Evolutionary conservation across 1,140 invertebrate species (phyloP), one percentile per base, ranked within the genome.

Genomic region (Tetranychus cinnabarinus): DNA sequence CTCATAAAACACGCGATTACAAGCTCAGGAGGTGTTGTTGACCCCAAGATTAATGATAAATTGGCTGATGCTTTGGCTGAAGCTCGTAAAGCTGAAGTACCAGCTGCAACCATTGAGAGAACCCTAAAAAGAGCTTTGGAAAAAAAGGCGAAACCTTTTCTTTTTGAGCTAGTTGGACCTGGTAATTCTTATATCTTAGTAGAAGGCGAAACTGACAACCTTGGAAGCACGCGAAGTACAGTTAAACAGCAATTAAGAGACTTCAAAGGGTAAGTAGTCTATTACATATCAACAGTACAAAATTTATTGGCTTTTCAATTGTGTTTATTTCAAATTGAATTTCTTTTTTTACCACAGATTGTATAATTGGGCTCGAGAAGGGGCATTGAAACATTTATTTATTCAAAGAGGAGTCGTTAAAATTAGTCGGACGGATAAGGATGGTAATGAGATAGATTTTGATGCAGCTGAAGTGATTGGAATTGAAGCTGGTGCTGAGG

Each of bases 41-140:
- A 82, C 67, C 80, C 80, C 1, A 69, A 69, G 8, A 15, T 73
- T 2, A 83, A 83, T 69, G 13, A 65, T 2, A 74, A 74, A 61
- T 67, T 84, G 33, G 70, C 73, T 8, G 72, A 75, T 56, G 64
- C 77, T 33, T 74, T 84, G 47, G 78, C 79, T 34, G 69, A 77
- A 66, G 79, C 79, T 2, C 75, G 75, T 62, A 77, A 76, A 58
- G 71, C 71, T 23, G 79, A 77, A 65, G 78, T 84, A 74, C 79
- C 81, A 2, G 57, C 65, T 15, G 69, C 76, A 2, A 75, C 77
- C 0, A 76, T 83, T 61, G 78, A 80, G 63, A 76, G 69, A 68
- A 70, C 73, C 15, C 66, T 84, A 0, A 77, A 79, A 66, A 77
- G 70, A 67, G 68, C 75, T 15, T 67, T 61, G 55, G 63, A 67